These are phyloP conservation scores for Smutsia gigantea DNA, from an alignment of 2,797 vertebrate genomes.

Conservation along the genomic window DNA sequence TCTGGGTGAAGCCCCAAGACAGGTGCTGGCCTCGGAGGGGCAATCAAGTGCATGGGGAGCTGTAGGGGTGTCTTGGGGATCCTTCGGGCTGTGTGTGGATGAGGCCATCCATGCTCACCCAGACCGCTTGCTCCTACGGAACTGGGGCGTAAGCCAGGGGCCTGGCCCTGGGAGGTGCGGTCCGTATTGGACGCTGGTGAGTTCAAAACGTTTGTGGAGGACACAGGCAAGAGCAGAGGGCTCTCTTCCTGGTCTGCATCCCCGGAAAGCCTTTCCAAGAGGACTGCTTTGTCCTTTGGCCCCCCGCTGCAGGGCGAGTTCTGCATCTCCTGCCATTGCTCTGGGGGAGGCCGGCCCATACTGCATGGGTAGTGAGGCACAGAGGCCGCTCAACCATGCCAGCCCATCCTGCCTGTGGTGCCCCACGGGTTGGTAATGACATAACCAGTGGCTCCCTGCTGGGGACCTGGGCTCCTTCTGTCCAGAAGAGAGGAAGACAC, in stretches of 20 bases:
- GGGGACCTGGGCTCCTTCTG: neutral
- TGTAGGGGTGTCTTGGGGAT: neutral
- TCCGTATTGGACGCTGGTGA: accelerated
- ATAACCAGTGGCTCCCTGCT: neutral
- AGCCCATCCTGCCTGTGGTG: accelerated
- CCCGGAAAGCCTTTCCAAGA: neutral
- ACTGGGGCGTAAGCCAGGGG: accelerated
- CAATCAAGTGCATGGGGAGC: accelerated
- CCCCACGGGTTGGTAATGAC: accelerated
- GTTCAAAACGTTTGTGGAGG: too few species aligned
- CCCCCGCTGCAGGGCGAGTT: too few species aligned
- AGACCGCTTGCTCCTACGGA: accelerated
- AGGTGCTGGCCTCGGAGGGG: neutral
- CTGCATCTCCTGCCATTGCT: neutral
- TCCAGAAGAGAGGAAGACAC: neutral
- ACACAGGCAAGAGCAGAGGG: neutral
- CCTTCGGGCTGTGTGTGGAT: neutral
- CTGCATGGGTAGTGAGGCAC: neutral
- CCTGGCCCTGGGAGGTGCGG: accelerated
- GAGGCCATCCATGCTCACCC: accelerated
- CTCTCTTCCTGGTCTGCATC: accelerated
- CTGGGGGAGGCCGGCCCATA: too few species aligned
- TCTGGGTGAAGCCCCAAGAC: neutral
- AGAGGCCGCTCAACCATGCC: neutral
- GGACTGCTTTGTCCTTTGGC: neutral